Conservation (phyloP, 2,113 vertebrate species). For the Pachypanchax playfairii region DNA sequence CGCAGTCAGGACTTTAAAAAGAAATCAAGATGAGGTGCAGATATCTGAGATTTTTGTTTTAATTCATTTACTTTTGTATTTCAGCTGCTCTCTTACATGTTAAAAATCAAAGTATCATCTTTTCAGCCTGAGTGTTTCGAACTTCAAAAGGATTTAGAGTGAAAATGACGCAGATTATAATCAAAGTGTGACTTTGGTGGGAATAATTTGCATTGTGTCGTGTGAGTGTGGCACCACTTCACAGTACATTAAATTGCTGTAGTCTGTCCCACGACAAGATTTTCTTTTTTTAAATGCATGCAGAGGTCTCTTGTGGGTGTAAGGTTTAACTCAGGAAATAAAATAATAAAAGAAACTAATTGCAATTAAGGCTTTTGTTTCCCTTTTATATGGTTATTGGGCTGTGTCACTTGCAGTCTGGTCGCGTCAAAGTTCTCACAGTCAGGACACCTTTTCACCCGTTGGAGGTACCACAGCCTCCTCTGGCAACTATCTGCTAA, state of each 20-base stretch:
- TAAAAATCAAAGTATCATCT: not conserved
- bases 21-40: constrained; percentile 9
- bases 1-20: constrained; percentile 1
- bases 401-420: constrained; percentile 54
- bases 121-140: not conserved
- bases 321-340: constrained; percentile 65
- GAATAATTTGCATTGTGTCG: constrained; percentile 51
- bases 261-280: constrained; percentile 31
- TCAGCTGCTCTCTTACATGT: too few relatives aligned
- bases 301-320: constrained; percentile 49
- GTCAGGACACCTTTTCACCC: constrained; percentile 68
- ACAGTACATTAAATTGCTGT: constrained; percentile 29
- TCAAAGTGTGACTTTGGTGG: constrained; percentile 62
- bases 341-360: constrained; percentile 70
- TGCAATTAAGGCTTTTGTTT: constrained; percentile 77
- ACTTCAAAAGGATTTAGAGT: constrained; percentile 62
- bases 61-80: not conserved
- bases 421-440: constrained; percentile 80
- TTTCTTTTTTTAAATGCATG: constrained; percentile 64
- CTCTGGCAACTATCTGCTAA: constrained; percentile 89
- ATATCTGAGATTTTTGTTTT: not conserved
- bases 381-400: constrained; percentile 87
- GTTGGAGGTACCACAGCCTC: constrained; percentile 61
- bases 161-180: constrained; percentile 52
- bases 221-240: constrained; percentile 36